phyloP scores from a whole-genome alignment of 2,888 invertebrate species.

The Plemyria rubiginata region DNA sequence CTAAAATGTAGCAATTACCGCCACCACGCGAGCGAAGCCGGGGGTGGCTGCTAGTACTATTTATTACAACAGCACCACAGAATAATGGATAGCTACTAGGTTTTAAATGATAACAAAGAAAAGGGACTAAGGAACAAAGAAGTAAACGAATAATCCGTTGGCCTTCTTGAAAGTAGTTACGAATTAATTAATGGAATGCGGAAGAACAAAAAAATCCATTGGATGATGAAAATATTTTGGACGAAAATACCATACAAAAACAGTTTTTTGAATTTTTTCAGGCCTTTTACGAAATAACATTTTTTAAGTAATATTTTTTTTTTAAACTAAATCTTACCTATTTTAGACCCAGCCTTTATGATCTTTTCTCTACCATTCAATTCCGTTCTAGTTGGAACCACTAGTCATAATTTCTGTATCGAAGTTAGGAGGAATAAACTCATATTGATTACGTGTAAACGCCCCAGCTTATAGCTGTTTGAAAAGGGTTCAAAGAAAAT shows the following conservation, averaged over 20 bases:
- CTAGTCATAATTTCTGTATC: constrained; percentile 9
- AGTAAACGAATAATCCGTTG: constrained; percentile 16
- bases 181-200: constrained; percentile 8
- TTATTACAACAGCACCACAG: constrained; percentile 5
- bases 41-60: not conserved
- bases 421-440: constrained; percentile 39
- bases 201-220: no score
- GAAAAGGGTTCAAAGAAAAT: constrained; percentile 61
- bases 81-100: not conserved
- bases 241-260: not conserved
- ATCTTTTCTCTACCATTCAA: no score
- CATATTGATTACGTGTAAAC: constrained; percentile 45
- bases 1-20: no score
- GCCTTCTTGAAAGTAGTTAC: constrained; percentile 15
- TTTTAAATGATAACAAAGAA: constrained; percentile 5
- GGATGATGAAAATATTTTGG: constrained; percentile 1
- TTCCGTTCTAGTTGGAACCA: no score
- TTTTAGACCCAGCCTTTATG: no score
- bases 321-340: no score
- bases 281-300: no score
- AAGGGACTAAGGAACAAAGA: constrained; percentile 10
- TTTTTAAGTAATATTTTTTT: no score
- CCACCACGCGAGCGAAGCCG: no score
- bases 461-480: constrained; percentile 46
- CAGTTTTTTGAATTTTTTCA: not conserved